Base-by-base conservation (phyloP, 2,888 invertebrate genomes). In the Eledona agricola region DNA sequence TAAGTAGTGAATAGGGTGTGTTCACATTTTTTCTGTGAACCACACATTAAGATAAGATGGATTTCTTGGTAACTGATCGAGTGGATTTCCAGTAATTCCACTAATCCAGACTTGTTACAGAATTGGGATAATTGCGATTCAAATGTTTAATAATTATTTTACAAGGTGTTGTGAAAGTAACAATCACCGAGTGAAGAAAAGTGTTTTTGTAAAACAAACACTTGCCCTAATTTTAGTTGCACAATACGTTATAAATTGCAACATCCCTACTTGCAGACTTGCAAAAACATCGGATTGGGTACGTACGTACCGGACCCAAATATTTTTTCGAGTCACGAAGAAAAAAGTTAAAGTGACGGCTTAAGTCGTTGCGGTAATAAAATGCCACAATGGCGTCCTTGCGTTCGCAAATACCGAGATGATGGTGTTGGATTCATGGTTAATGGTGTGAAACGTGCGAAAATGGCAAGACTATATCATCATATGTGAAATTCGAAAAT, bases 141-240 rank as follows among this genome's bases (percentile, higher is more conserved):
- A n/a, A n/a, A n/a, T n/a, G n/a, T n/a, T n/a, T n/a, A n/a, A n/a
- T n/a, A n/a, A n/a, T n/a, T n/a, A n/a, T n/a, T n/a, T n/a, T n/a
- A n/a, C n/a, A n/a, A 6, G 20, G n/a, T 7, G 7, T 35, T 40
- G 40, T 40, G 40, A 40, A 40, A 40, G 40, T 40, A 26, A 17
- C 17, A 32, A 12, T 32, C 32, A 17, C 12, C 12, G 1, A 22
- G 7, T 3, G 23, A 22, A 22, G 19, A 35, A 35, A 13, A 20
- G 19, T n/a, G n/a, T 5, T 29, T 22, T 31, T 22, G 22, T 43
- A 43, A 28, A 29, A 17, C 29, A 43, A 43, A 43, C 7, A 9
- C 6, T 28, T 47, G 47, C 19, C 22, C 47, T 28, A 50, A 38
- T 50, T 50, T 25, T 29, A 23, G 20, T 50, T 50, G 25, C 49